phyloP scores from a whole-genome alignment of 2,888 invertebrate species.

The Pandemis corylana region DNA sequence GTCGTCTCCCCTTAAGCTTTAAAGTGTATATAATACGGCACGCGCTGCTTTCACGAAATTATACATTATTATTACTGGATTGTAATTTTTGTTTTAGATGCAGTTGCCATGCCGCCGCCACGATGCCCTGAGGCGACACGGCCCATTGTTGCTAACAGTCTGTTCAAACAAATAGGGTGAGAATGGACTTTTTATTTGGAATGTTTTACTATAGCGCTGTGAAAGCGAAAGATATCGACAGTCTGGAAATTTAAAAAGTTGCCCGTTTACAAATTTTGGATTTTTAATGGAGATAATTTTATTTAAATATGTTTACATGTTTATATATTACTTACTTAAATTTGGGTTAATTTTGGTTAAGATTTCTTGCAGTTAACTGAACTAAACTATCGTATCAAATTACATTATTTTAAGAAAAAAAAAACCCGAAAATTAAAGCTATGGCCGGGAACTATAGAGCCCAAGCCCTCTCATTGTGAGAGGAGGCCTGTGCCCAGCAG shows the following conservation, averaged over 20 bases:
- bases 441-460: too few species aligned
- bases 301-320: too few species aligned
- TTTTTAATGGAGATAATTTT: too few species aligned
- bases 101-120: constrained; percentile 65
- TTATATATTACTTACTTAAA: too few species aligned
- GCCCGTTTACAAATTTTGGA: too few species aligned
- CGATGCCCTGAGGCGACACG: constrained; percentile 40
- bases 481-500: too few species aligned
- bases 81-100: constrained; percentile 67
- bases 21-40: constrained; percentile 74
- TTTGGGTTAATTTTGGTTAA: too few species aligned
- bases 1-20: constrained; percentile 68
- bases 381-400: too few species aligned
- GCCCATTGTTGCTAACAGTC: constrained; percentile 8
- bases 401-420: too few species aligned
- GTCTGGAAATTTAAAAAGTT: background rate
- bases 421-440: too few species aligned
- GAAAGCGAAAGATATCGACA: background rate
- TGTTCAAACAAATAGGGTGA: constrained; percentile 10
- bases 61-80: constrained; percentile 75
- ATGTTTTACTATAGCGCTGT: background rate
- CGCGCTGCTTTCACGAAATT: constrained; percentile 81
- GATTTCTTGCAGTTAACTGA: too few species aligned
- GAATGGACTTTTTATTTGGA: background rate
- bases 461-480: too few species aligned